Base-by-base conservation (phyloP, 2,888 invertebrate genomes). In the Polymixis lichenea region DNA sequence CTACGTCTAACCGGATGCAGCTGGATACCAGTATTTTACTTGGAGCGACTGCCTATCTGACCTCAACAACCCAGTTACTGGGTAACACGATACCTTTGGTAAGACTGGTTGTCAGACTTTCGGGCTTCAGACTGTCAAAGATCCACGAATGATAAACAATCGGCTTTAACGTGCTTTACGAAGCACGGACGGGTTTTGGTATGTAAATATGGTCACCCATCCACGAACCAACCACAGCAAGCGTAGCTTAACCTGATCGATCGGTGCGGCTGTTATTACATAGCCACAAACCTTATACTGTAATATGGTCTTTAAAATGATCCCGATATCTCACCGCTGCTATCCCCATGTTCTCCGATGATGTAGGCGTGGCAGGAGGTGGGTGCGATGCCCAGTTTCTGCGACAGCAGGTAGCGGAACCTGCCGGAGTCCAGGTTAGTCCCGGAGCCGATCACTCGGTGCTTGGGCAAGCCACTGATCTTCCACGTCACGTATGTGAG, bases 401-500 rank as follows among this genome's bases (percentile, higher is more conserved):
- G 98, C 0, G 98, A 98, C 88, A 99, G 97, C 76, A 99, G 96
- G 95, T 98, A 99, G 55, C 99, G 97, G 96, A 99, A 99, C 82
- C 99, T 97, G 0, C 99, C 98, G 0, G 99, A 98, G 95, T 99
- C 99, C 89, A 99, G 97, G 95, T 99, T 99, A 60, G 99, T 99
- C 11, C 99, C 99, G 65, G 99, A 98, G 17, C 99, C 99, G 91
- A 99, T 98, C 68, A 99, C 98, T 55, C 98, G 97, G 92, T 98
- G 97, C 92, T 98, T 98, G 17, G 99, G 99, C 86, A 99, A 96
- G 13, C 99, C 99, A 84, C 99, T 99, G 74, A 99, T 93, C 95
- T 98, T 99, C 99, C 99, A 99, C n/a, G 99, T 98, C 19, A 99
- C 98, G 93, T 98, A 99, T 0, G 99, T 99, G 90, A 99, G 96